These are phyloP conservation scores for Drosophila hamatofila DNA, from an alignment of 2,888 invertebrate species.

Conservation along the genomic window DNA sequence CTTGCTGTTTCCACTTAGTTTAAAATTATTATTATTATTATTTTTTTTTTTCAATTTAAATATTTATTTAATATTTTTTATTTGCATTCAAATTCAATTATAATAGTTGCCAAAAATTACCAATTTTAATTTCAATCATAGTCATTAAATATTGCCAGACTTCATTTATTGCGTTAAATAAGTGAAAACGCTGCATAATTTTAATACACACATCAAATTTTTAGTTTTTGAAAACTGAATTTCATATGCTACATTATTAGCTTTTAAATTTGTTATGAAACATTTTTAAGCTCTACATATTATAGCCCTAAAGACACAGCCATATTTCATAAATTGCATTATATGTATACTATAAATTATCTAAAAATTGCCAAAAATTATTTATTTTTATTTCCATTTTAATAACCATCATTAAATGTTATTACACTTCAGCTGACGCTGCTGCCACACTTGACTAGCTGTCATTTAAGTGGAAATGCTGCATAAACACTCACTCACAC, in stretches of 20 bases:
- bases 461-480: constrained; percentile 18
- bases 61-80: no score
- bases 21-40: no score
- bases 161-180: neutral
- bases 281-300: neutral
- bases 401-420: neutral
- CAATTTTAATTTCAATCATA: no score
- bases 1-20: no score
- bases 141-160: no score
- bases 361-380: neutral
- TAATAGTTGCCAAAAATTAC: no score
- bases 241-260: neutral
- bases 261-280: neutral
- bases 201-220: neutral
- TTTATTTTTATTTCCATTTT: neutral
- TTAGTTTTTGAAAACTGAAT: no score
- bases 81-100: no score
- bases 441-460: constrained; percentile 15
- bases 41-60: no score
- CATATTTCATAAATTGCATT: no score
- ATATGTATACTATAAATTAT: no score
- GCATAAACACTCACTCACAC: constrained; percentile 3
- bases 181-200: neutral
- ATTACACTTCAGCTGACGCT: neutral
- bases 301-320: neutral